Percentiles rank a stretch among this genome's conserved stretches.
Conservation (phyloP, 2,888 invertebrate species). For the Ochlodes sylvanus region DNA sequence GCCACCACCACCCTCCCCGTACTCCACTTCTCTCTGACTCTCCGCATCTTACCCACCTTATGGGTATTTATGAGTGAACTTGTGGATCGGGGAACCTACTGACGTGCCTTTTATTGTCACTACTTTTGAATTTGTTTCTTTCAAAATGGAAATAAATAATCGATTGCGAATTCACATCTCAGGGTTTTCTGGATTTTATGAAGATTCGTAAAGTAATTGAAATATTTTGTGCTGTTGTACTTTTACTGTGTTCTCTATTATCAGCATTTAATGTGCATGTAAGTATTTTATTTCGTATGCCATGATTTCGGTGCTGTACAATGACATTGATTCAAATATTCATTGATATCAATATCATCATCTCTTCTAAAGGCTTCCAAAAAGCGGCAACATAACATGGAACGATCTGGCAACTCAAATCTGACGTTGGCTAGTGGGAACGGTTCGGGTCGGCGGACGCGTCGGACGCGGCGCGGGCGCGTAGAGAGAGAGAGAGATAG, state of each 20-base stretch:
- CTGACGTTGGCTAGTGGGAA: constrained; percentile 59
- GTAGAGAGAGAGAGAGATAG: constrained; percentile 66
- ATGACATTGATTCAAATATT: constrained; percentile 24
- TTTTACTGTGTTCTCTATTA: constrained; percentile 1
- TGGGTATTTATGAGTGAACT: constrained; percentile 42
- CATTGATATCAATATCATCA: constrained; percentile 48
- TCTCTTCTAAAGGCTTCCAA: constrained; percentile 70
- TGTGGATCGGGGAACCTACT: constrained; percentile 51
- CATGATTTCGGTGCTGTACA: constrained; percentile 9
- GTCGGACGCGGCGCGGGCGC: constrained; percentile 58
- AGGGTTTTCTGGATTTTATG: background rate
- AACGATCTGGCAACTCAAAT: constrained; percentile 74
- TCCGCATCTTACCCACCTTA: constrained; percentile 62
- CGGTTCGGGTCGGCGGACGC: constrained; percentile 60
- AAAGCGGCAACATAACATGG: constrained; percentile 79
- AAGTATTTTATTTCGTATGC: background rate
- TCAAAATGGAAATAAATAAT: background rate
- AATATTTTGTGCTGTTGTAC: constrained; percentile 6
- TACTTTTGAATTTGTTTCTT: background rate
- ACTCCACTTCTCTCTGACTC: constrained; percentile 83
- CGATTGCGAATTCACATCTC: background rate
- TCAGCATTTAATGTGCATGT: constrained; percentile 7
- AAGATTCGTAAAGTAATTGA: background rate
- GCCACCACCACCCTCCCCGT: constrained; percentile 73
- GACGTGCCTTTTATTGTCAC: constrained; percentile 43